These are phyloP conservation scores for Myodes glareolus DNA, from an alignment of 2,113 vertebrate genomes.

Conservation along the genomic window DNA sequence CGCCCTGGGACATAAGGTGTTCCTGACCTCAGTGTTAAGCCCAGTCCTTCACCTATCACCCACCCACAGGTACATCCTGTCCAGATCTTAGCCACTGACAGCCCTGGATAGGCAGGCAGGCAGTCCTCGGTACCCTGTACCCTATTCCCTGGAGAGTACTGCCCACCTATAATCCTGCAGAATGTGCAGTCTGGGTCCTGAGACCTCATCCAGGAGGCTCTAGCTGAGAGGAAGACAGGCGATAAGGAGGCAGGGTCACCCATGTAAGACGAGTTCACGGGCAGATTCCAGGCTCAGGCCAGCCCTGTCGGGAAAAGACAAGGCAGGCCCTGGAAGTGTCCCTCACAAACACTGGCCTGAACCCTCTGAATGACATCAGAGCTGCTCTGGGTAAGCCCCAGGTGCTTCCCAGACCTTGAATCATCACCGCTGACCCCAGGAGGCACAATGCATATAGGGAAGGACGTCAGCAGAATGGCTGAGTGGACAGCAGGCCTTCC, in stretches of 20 bases:
- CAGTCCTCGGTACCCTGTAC: too few relatives aligned
- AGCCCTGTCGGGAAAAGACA: fast-evolving
- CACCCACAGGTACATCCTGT: not conserved
- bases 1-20: fast-evolving
- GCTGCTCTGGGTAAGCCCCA: not conserved
- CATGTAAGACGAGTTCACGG: fast-evolving
- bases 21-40: not conserved
- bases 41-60: not conserved
- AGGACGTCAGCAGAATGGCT: not conserved
- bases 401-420: too few relatives aligned
- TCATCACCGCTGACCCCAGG: not conserved
- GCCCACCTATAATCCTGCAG: not conserved
- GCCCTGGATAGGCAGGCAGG: not conserved
- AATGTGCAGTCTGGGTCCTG: too few relatives aligned
- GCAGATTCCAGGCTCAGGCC: not conserved
- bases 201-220: too few relatives aligned
- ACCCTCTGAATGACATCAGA: not conserved
- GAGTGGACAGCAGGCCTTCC: not conserved
- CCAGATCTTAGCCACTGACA: not conserved
- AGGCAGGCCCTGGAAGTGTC: not conserved
- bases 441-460: fast-evolving
- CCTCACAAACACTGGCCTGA: not conserved
- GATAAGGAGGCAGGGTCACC: not conserved
- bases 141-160: not conserved
- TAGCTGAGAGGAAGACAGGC: too few relatives aligned